These are phyloP conservation scores for Resseliella maxima DNA, from an alignment of 2,888 invertebrate species.

Conservation along the genomic window DNA sequence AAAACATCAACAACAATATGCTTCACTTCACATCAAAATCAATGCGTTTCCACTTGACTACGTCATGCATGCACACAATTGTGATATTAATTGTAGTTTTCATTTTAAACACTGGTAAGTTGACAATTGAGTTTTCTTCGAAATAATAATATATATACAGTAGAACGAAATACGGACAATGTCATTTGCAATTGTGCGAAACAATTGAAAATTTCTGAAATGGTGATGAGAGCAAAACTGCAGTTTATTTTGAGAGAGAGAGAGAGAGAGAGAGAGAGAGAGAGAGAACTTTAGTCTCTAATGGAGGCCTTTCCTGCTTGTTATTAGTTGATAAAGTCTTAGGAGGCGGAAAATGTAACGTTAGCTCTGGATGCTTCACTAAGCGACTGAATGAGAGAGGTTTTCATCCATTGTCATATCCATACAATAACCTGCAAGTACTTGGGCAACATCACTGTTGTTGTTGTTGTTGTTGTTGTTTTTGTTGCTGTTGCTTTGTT, in stretches of 20 bases:
- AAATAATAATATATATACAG: not conserved
- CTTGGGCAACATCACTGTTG: not conserved
- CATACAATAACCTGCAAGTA: not conserved
- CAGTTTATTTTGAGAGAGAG: not conserved
- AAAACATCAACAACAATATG: constrained; percentile 37
- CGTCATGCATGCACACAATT: constrained; percentile 31
- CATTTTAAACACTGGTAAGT: constrained; percentile 55
- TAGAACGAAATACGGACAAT: not conserved
- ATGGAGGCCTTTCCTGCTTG: constrained; percentile 14
- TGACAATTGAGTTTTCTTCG: not conserved
- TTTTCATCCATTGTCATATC: constrained; percentile 26
- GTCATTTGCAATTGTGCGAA: constrained; percentile 16
- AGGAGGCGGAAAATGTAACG: not conserved
- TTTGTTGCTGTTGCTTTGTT: not conserved
- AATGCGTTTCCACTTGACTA: constrained; percentile 27
- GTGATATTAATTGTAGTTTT: constrained; percentile 52
- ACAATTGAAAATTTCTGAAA: not conserved
- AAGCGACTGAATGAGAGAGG: not conserved
- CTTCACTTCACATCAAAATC: constrained; percentile 44
- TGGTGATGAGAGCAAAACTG: not conserved
- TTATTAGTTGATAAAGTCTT: not conserved
- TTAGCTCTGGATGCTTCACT: not conserved
- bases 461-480: not conserved
- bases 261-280: not conserved
- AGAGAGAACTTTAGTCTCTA: not conserved